Base-by-base conservation (phyloP, 1,140 invertebrate genomes). In the Ridgeia piscesae region DNA sequence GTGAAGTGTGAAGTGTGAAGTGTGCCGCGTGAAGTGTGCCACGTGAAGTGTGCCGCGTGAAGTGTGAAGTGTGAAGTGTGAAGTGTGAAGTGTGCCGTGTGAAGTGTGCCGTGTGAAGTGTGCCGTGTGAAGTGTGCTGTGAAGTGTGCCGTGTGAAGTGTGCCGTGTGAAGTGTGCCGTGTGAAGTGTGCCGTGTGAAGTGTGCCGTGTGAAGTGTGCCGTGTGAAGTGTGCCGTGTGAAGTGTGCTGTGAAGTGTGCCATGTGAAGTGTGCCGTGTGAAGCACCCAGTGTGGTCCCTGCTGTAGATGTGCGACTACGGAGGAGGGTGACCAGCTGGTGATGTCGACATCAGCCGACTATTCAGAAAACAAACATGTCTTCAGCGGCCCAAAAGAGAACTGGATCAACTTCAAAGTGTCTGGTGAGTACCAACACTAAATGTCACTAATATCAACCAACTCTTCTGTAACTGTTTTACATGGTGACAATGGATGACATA, bases 261-360 rank as follows among this genome's bases (percentile, higher is more conserved):
- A 35, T 88, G 33, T 88, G 33, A 92, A 92, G 33, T 14, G 0
- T 31, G 34, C 33, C 91, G 27, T 35, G 33, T 88, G 35, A 92
- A 88, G 50, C 33, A 6, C 21, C n/a, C 35, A 88, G 11, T 33
- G 88, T 92, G 33, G 92, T 9, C 6, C 91, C 89, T 89, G 2
- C 91, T 92, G 14, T 92, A 95, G 95, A 92, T 96, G 95, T 94
- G 92, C 93, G 27, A 94, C 94, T n/a, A 93, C 93, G 91, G 94
- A 94, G 89, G 94, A 94, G 33, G 91, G 92, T 91, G 94, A 95
- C 93, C 92, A 92, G 31, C 91, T 96, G 88, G 93, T 94, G n/a
- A 95, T 95, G 92, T 94, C 94, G 33, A 94, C 95, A 14, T 93
- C 94, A 17, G 88, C 93, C 88, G 94, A 95, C 91, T 93, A 94